Evolutionary conservation across 1,140 invertebrate species (phyloP).

Genomic region (Drosophila oshimai): DNA sequence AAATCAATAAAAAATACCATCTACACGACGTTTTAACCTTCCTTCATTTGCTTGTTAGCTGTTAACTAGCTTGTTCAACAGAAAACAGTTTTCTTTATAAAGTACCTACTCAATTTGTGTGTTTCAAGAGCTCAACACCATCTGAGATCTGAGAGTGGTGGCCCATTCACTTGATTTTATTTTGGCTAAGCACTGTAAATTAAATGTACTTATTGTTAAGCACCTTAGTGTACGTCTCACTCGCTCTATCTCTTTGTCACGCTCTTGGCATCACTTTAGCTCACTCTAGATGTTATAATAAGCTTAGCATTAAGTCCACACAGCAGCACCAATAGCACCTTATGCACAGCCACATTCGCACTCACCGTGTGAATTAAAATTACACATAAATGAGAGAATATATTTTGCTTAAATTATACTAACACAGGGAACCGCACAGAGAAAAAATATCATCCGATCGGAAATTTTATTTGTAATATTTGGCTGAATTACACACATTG

Average conservation of each 20-base stretch:
- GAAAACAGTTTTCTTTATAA: constrained; percentile 42
- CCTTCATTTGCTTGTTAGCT: constrained; percentile 61
- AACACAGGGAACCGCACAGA: neutral
- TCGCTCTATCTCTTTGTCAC: neutral
- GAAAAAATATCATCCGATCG: neutral
- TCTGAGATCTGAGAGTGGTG: constrained; percentile 32
- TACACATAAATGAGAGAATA: neutral
- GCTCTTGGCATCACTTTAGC: neutral
- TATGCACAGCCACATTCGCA: constrained; percentile 12
- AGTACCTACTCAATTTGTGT: constrained; percentile 44
- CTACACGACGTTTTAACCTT: neutral
- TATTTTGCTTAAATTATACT: neutral
- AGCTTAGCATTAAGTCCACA: constrained; percentile 59
- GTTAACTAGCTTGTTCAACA: constrained; percentile 59
- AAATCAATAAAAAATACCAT: neutral
- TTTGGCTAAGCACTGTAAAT: constrained; percentile 63
- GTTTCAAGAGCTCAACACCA: constrained; percentile 35
- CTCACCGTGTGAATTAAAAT: neutral
- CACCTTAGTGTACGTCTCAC: constrained; percentile 61
- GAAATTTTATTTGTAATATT: neutral
- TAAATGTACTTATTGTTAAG: constrained; percentile 69
- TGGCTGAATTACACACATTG: no score
- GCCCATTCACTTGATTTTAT: constrained; percentile 42
- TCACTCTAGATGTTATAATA: constrained; percentile 38
- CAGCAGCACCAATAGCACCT: constrained; percentile 31